Conservation (phyloP, 2,888 invertebrate genomes). For the Hydrotaea diabolus region DNA sequence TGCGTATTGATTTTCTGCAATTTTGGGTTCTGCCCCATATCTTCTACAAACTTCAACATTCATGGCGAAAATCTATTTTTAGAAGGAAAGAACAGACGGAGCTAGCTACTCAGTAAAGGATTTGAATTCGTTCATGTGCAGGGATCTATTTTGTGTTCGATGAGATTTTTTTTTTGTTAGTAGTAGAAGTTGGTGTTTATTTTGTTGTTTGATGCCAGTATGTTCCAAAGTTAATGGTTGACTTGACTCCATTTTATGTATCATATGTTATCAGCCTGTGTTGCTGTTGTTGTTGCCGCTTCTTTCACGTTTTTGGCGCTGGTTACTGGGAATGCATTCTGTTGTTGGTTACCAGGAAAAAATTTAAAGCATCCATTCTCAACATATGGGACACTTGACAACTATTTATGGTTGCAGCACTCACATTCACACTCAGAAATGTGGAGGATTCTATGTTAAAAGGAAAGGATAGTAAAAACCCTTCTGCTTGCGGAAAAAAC, state of each 20-base stretch:
- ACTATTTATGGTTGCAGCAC: conserved; percentile 60
- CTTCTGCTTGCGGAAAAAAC: neutral
- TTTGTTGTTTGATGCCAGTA: conserved; percentile 42
- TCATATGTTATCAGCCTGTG: conserved; percentile 39
- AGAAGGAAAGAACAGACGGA: too few relatives aligned
- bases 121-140: neutral
- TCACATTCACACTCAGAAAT: conserved; percentile 11
- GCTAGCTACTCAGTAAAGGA: neutral
- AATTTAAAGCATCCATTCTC: conserved; percentile 64
- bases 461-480: conserved; percentile 8
- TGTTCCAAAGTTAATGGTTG: conserved; percentile 58
- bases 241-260: conserved; percentile 52
- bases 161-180: neutral
- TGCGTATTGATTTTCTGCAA: too few relatives aligned
- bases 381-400: conserved; percentile 64
- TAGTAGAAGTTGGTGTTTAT: neutral
- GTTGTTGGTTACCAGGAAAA: neutral
- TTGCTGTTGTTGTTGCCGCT: neutral
- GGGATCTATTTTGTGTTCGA: neutral
- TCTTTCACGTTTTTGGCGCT: neutral
- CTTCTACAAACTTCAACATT: too few relatives aligned
- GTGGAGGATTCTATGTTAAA: neutral
- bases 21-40: too few relatives aligned
- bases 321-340: conserved; percentile 23
- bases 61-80: too few relatives aligned